phyloP scores from a whole-genome alignment of 92 coral and sea anemone species.

The Zoanthus sociatus region DNA sequence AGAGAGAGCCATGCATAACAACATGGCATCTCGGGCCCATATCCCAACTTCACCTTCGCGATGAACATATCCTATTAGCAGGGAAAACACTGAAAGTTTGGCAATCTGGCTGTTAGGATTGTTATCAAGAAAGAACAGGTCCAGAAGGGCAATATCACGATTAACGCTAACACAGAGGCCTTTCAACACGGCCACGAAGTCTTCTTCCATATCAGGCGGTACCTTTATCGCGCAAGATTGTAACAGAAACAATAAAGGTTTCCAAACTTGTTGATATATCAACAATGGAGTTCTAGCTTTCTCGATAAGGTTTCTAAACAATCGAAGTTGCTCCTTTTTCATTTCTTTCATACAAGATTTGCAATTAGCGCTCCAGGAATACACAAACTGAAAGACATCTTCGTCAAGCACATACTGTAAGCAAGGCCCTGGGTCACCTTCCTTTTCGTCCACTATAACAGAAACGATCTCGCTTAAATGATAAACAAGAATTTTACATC shows the following conservation, averaged over 20 bases:
- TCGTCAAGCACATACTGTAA: constrained; percentile 89
- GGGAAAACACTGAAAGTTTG: constrained; percentile 88
- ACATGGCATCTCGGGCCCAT: constrained; percentile 94
- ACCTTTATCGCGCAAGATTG: constrained; percentile 85
- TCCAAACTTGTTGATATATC: constrained; percentile 92
- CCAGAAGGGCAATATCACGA: constrained; percentile 88
- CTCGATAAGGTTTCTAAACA: constrained; percentile 86
- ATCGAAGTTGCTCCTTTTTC: constrained; percentile 87
- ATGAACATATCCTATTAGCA: constrained; percentile 90
- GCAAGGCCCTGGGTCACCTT: constrained; percentile 92
- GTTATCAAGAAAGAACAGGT: constrained; percentile 88
- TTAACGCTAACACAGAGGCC: constrained; percentile 95
- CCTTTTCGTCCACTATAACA: constrained; percentile 88
- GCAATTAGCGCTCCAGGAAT: constrained; percentile 82
- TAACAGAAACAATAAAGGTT: constrained; percentile 82
- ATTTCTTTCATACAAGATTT: constrained; percentile 82
- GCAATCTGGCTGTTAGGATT: constrained; percentile 77
- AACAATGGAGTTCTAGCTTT: constrained; percentile 82
- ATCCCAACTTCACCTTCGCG: constrained; percentile 94
- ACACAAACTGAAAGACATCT: constrained; percentile 81
- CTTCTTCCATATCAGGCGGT: constrained; percentile 83
- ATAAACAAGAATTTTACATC: constrained; percentile 87
- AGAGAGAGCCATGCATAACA: constrained; percentile 94
- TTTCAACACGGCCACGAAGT: constrained; percentile 90
- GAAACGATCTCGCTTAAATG: constrained; percentile 86